Conservation (phyloP, 2,888 invertebrate genomes). For the Schizaphis graminum region DNA sequence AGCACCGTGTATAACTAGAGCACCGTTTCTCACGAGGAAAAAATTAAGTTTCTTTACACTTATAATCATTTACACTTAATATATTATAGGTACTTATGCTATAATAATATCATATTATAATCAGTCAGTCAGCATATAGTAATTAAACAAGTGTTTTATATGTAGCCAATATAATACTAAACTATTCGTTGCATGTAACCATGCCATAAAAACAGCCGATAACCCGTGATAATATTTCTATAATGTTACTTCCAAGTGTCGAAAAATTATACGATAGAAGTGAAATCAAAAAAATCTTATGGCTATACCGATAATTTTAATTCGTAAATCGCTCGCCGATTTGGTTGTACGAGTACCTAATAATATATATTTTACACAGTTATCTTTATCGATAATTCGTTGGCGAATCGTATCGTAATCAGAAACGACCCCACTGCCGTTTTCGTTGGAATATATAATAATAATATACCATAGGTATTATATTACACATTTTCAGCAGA, state of each 20-base stretch:
- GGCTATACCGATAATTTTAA: neutral
- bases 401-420: neutral
- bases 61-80: neutral
- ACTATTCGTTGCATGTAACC: neutral
- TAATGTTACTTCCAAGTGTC: neutral
- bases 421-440: neutral
- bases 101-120: neutral
- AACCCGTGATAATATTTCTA: neutral
- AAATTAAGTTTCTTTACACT: constrained; percentile 8
- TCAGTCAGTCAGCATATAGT: neutral
- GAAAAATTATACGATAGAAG: neutral
- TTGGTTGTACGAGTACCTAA: neutral
- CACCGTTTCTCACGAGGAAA: neutral
- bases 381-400: neutral
- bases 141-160: neutral
- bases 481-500: neutral
- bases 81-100: neutral
- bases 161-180: neutral
- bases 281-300: neutral
- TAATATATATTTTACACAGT: neutral
- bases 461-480: neutral
- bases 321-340: neutral
- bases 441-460: neutral
- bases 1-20: neutral
- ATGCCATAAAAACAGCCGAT: neutral